Conservation (phyloP, 2,888 invertebrate genomes). For the Macaria notata region DNA sequence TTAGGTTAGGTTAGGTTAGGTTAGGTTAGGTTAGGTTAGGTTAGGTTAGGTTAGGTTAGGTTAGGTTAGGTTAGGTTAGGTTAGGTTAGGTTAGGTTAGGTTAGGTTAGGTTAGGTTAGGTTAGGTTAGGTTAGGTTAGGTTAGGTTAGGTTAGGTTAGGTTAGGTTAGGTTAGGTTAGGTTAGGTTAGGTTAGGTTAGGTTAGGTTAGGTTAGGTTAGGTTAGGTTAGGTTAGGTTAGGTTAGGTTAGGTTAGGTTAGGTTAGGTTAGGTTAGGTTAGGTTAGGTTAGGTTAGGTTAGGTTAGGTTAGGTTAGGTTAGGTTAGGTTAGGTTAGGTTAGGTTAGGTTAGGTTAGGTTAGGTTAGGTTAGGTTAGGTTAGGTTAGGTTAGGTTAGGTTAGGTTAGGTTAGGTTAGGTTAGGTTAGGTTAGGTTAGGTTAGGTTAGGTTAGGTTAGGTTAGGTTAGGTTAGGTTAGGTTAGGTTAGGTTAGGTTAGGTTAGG, state of each 20-base stretch:
- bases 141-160: constrained; percentile 3
- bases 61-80: constrained; percentile 4
- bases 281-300: constrained; percentile 18
- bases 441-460: constrained; percentile 25
- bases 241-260: constrained; percentile 17
- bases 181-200: constrained; percentile 3
- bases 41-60: constrained; percentile 11
- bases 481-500: too few species aligned
- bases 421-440: constrained; percentile 25
- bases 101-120: constrained; percentile 3
- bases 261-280: constrained; percentile 18
- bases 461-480: constrained; percentile 22
- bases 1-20: constrained; percentile 12
- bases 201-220: constrained; percentile 14
- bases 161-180: constrained; percentile 3
- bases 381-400: constrained; percentile 25
- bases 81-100: constrained; percentile 3
- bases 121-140: constrained; percentile 1
- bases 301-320: constrained; percentile 20
- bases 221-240: constrained; percentile 16
- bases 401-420: constrained; percentile 25
- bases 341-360: constrained; percentile 17
- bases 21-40: constrained; percentile 12
- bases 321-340: constrained; percentile 19
- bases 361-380: constrained; percentile 22